Base-by-base conservation (phyloP, 2,888 invertebrate genomes). In the Volucella zonaria region DNA sequence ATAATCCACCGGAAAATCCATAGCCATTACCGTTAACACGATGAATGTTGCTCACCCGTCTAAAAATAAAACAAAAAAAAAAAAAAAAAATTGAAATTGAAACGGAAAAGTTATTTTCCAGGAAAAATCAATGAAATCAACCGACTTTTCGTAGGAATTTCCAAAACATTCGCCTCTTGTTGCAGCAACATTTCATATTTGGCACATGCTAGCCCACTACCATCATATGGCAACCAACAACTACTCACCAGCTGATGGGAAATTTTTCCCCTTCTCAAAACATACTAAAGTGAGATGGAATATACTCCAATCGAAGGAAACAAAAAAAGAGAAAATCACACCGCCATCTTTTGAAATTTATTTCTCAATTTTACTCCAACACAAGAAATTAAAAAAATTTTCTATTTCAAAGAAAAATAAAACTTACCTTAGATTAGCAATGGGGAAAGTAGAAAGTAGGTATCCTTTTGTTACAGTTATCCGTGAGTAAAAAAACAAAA, bases 31-130 rank as follows among this genome's bases (percentile, higher is more conserved):
- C 66, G 43, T 51, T 42, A 51, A 14, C 3, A 38, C 11, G 51
- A 70, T 77, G 49, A 31, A 31, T 77, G 56, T 62, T 77, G 62
- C 70, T 77, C 70, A 77, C 62, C 77, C 77, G 42, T n/a, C 1
- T 15, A 45, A 45, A 3, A 51, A 42, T n/a, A n/a, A 6, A 38
- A 45, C 38, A 15, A 62, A 31, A 4, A 8, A 54, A 15, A 8
- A n/a, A n/a, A n/a, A n/a, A n/a, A n/a, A n/a, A n/a, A n/a, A n/a
- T n/a, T n/a, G n/a, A n/a, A 64, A 15, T 23, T 1, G 1, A 23
- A 23, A 23, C 18, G 18, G 18, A 23, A 23, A 23, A 23, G 18
- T 23, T 23, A 3, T 23, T 62, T 62, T 58, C 56, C 31, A 43
- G 45, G 15, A 62, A 77, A 75, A 71, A 78, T 78, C 78, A 43